Percentiles rank a stretch among this genome's conserved stretches.
Evolutionary conservation across 2,113 vertebrate genomes (phyloP).

Genomic region (Tyto alba): DNA sequence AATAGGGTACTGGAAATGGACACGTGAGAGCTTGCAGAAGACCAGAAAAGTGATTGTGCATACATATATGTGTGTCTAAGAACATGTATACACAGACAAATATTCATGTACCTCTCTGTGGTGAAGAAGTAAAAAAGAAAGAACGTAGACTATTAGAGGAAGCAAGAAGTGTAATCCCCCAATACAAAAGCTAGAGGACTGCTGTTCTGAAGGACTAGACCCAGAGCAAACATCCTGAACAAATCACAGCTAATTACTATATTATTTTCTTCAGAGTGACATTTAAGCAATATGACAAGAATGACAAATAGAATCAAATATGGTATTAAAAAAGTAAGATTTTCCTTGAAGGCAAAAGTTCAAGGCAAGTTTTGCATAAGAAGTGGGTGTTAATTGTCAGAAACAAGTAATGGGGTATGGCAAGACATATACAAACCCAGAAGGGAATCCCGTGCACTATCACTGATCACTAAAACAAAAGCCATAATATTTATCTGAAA

Average conservation of each 20-base stretch:
- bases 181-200: background rate
- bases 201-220: background rate
- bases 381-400: slow-evolving; percentile 8
- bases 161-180: background rate
- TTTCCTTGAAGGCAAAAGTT: slow-evolving; percentile 22
- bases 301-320: slow-evolving; percentile 11
- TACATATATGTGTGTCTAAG: background rate
- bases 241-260: slow-evolving; percentile 9
- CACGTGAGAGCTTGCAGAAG: background rate
- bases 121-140: background rate
- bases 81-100: background rate
- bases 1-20: background rate
- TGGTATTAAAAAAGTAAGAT: background rate
- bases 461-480: background rate
- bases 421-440: background rate
- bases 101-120: background rate
- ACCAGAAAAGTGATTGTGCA: fast-evolving
- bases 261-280: background rate
- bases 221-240: background rate
- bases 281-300: slow-evolving; percentile 15
- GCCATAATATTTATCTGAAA: background rate
- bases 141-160: background rate
- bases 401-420: background rate
- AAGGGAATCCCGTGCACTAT: background rate
- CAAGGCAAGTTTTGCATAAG: background rate